Evolutionary conservation across 2,113 vertebrate genomes (phyloP).

Genomic region (Tachysurus vachellii): DNA sequence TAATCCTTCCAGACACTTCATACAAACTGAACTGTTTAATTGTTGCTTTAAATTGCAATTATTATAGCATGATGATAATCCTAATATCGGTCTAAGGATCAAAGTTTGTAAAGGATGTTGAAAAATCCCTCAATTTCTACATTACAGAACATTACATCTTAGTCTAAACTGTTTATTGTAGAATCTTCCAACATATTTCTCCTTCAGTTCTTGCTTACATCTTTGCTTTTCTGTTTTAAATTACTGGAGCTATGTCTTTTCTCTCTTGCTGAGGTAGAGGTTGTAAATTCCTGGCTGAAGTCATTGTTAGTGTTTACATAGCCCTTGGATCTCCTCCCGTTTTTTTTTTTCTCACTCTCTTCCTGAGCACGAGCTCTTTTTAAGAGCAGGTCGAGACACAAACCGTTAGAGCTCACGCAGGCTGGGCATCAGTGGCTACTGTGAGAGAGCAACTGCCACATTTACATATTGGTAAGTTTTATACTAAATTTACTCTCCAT

Average conservation of each 20-base stretch:
- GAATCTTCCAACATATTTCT: background rate
- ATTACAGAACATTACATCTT: background rate
- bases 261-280: slow-evolving; percentile 48
- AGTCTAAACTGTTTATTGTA: background rate
- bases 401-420: slow-evolving; percentile 40
- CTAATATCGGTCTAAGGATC: background rate
- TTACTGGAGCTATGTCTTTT: background rate
- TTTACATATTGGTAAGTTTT: slow-evolving; percentile 18
- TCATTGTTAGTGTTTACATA: slow-evolving; percentile 69
- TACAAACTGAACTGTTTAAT: background rate
- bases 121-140: background rate
- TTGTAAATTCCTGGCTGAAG: slow-evolving; percentile 72
- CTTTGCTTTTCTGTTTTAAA: background rate
- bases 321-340: slow-evolving; percentile 62
- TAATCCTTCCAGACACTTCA: background rate
- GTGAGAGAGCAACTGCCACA: background rate
- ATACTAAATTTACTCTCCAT: background rate
- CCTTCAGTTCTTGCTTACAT: background rate
- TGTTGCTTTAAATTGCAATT: background rate
- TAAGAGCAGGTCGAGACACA: slow-evolving; percentile 57
- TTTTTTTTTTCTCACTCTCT: slow-evolving; percentile 39
- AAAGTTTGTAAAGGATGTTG: background rate
- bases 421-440: background rate
- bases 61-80: background rate
- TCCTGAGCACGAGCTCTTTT: slow-evolving; percentile 41